These are phyloP conservation scores for Buphagus erythrorhynchus DNA, from an alignment of 2,797 vertebrate species.

Conservation along the genomic window DNA sequence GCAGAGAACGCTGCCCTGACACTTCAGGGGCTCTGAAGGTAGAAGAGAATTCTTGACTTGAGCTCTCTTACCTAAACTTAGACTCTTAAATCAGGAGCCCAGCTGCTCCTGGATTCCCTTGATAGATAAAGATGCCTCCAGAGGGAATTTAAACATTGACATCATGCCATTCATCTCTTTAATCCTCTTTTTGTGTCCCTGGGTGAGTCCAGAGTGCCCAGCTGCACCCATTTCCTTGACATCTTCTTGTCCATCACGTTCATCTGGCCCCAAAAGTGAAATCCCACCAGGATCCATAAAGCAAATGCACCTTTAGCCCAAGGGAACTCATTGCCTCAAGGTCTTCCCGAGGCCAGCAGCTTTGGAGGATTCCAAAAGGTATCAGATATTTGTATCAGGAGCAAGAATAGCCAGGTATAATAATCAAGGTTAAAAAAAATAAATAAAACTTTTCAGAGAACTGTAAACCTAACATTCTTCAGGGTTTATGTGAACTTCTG, in stretches of 20 bases:
- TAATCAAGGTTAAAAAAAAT: conserved; percentile 44
- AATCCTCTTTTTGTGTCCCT: not conserved
- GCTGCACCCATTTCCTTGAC: not conserved
- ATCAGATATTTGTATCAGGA: conserved; percentile 33
- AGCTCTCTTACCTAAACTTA: not conserved
- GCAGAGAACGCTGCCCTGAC: not conserved
- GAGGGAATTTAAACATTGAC: not conserved
- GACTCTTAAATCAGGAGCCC: not conserved
- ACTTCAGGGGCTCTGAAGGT: not conserved
- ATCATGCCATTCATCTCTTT: not conserved
- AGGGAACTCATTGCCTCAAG: not conserved
- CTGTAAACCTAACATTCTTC: conserved; percentile 47
- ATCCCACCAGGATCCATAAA: not conserved
- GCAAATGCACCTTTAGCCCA: not conserved
- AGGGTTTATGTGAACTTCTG: conserved; percentile 54
- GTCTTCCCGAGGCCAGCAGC: conserved; percentile 21
- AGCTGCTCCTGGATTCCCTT: not conserved
- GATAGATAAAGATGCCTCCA: not conserved
- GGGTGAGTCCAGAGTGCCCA: not conserved
- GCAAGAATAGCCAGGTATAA: conserved; percentile 51
- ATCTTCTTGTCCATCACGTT: not conserved
- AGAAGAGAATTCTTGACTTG: not conserved
- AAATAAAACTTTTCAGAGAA: conserved; percentile 19
- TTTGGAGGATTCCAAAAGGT: conserved; percentile 39
- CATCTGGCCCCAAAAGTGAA: not conserved